phyloP scores from a whole-genome alignment of 2,888 invertebrate species.

The Nipponacmea schrenckii region DNA sequence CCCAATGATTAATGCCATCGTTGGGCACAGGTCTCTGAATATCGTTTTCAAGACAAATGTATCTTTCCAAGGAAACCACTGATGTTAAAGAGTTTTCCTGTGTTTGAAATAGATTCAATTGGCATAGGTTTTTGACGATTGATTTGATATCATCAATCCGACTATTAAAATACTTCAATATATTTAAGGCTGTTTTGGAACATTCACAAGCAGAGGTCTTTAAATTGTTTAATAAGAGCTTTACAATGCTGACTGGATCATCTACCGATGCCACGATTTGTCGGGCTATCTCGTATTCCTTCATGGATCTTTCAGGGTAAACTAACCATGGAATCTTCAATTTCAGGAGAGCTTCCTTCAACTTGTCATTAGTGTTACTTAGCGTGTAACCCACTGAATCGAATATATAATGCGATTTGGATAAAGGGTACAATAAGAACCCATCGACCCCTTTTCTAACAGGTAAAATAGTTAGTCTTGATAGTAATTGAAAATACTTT shows the following conservation, averaged over 20 bases:
- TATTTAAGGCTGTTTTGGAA: not conserved
- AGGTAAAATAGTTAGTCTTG: no score
- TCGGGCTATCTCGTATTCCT: not conserved
- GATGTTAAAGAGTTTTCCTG: not conserved
- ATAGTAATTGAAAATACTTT: no score
- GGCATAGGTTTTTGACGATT: not conserved
- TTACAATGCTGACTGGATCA: not conserved
- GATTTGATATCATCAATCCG: not conserved
- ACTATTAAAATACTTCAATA: not conserved
- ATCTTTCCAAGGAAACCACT: not conserved
- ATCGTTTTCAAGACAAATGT: not conserved
- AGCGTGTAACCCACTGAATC: not conserved
- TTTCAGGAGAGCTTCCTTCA: not conserved
- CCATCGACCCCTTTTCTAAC: no score
- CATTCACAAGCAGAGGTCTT: not conserved
- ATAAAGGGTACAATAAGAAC: not conserved
- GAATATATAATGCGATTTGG: not conserved
- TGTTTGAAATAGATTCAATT: not conserved
- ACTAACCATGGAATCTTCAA: not conserved
- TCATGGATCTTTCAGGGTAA: not conserved
- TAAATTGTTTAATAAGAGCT: not conserved
- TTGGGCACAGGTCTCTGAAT: slow-evolving; percentile 4
- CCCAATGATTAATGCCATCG: slow-evolving; percentile 22
- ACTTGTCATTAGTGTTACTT: not conserved
- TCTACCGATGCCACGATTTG: not conserved